phyloP scores from a whole-genome alignment of 2,113 vertebrate genomes.

The Burhinus bistriatus region DNA sequence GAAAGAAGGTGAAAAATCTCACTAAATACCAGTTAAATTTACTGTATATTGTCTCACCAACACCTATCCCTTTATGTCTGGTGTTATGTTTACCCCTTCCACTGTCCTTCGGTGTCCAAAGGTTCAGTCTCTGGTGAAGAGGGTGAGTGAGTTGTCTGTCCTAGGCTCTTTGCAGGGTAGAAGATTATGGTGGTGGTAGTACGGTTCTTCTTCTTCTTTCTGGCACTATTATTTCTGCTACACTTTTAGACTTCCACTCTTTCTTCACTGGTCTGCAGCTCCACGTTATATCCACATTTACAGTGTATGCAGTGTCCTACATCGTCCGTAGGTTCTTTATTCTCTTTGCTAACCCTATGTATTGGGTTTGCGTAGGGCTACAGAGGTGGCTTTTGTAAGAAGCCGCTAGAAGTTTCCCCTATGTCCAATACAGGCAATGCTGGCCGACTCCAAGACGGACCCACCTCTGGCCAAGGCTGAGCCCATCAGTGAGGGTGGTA shows the following conservation, averaged over 20 bases:
- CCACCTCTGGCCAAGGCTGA: background rate
- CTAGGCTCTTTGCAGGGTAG: background rate
- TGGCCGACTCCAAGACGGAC: rapidly evolving
- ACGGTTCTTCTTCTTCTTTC: background rate
- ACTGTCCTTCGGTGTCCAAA: rapidly evolving
- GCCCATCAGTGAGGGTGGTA: rapidly evolving
- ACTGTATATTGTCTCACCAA: rapidly evolving
- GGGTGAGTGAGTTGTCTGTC: background rate
- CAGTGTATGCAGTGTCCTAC: background rate
- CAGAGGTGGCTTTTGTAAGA: background rate
- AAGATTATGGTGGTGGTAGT: background rate
- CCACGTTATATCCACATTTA: background rate
- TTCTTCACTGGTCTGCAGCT: background rate
- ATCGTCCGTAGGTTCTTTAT: background rate
- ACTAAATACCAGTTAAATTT: background rate
- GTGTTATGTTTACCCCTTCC: background rate
- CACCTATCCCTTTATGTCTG: background rate
- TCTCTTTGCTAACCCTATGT: background rate
- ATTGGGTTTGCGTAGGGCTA: background rate
- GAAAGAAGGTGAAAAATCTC: background rate
- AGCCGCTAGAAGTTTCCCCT: background rate
- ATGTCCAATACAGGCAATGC: background rate
- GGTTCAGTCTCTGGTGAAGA: background rate
- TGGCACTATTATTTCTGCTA: background rate
- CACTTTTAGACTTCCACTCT: background rate